Evolutionary conservation across 2,888 invertebrate genomes (phyloP).

Genomic region (Diadegma fenestrale): DNA sequence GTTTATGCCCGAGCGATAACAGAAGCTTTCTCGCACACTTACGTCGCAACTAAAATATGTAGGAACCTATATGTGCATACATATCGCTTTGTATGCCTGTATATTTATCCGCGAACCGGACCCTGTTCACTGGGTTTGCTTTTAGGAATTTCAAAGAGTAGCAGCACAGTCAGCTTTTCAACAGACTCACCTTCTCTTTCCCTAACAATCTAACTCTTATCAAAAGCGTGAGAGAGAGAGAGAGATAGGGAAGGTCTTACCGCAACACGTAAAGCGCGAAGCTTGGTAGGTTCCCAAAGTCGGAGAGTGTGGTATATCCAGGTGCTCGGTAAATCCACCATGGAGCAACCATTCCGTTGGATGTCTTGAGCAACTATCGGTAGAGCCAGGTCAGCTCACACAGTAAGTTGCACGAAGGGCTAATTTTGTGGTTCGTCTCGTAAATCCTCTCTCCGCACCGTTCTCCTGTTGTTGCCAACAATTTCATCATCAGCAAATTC

Average conservation of each 20-base stretch:
- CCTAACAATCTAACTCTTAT: slow-evolving; percentile 15
- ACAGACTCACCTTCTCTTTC: slow-evolving; percentile 28
- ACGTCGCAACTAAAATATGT: slow-evolving; percentile 52
- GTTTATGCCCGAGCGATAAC: slow-evolving; percentile 60
- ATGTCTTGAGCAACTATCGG: slow-evolving; percentile 66
- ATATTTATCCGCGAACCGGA: slow-evolving; percentile 67
- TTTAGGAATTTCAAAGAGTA: slow-evolving; percentile 81
- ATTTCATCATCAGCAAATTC: slow-evolving; percentile 41
- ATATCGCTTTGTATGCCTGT: background rate
- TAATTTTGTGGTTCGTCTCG: slow-evolving; percentile 49
- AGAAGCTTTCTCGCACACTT: slow-evolving; percentile 69
- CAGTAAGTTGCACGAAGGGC: slow-evolving; percentile 62
- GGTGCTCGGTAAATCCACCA: slow-evolving; percentile 53
- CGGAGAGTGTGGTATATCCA: slow-evolving; percentile 40
- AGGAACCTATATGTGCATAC: background rate
- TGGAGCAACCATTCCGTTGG: slow-evolving; percentile 5
- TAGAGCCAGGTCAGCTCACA: slow-evolving; percentile 26
- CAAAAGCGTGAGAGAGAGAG: slow-evolving; percentile 23
- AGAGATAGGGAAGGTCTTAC: slow-evolving; percentile 41
- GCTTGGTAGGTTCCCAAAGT: slow-evolving; percentile 41
- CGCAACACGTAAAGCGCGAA: slow-evolving; percentile 44
- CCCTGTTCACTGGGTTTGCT: slow-evolving; percentile 71
- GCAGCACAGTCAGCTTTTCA: slow-evolving; percentile 36
- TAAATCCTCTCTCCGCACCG: background rate
- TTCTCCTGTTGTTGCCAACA: background rate